phyloP scores from a whole-genome alignment of 1,140 invertebrate genomes.

The Cydia fagiglandana region DNA sequence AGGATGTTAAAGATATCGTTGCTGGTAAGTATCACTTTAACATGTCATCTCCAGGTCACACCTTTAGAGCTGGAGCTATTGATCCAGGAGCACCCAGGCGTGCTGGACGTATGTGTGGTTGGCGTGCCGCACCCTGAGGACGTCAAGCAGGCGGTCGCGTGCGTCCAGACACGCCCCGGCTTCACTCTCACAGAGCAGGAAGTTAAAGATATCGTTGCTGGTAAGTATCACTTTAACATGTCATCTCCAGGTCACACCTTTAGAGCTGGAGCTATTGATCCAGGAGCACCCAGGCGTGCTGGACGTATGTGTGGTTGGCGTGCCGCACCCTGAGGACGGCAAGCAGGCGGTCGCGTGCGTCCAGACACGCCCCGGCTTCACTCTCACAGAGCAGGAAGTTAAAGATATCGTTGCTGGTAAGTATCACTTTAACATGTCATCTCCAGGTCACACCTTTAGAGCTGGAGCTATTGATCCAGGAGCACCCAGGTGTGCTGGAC shows the following conservation, averaged over 20 bases:
- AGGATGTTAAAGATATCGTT: constrained; percentile 76
- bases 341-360: constrained; percentile 85
- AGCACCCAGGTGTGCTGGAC: constrained; percentile 83
- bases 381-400: constrained; percentile 69
- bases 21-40: constrained; percentile 52
- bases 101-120: constrained; percentile 85
- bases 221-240: constrained; percentile 44
- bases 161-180: constrained; percentile 76
- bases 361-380: constrained; percentile 56
- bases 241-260: constrained; percentile 65
- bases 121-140: constrained; percentile 81
- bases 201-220: constrained; percentile 70
- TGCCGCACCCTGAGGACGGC: constrained; percentile 80
- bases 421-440: neutral
- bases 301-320: constrained; percentile 85
- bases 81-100: constrained; percentile 81
- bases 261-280: constrained; percentile 83
- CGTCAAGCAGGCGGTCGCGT: constrained; percentile 84
- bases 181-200: constrained; percentile 62
- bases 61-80: constrained; percentile 83
- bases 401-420: constrained; percentile 70
- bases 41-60: constrained; percentile 55
- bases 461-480: constrained; percentile 83
- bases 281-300: constrained; percentile 81
- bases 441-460: constrained; percentile 71